These are phyloP conservation scores for Oreochromis spilurus DNA, from an alignment of 2,113 vertebrate species.

Conservation along the genomic window DNA sequence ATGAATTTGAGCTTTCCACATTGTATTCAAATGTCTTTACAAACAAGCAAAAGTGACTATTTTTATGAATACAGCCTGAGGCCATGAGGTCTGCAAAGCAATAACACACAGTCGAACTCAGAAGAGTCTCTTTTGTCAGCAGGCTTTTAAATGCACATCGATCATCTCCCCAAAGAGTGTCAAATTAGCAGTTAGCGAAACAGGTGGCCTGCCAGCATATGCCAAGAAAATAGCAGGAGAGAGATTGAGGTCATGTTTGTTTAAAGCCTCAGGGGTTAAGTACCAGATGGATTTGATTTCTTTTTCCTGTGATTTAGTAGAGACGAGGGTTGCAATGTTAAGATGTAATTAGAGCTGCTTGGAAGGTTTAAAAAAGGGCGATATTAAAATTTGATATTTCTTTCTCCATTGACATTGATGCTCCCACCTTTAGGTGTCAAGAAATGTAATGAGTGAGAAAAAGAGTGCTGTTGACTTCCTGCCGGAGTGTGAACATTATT, in stretches of 20 bases:
- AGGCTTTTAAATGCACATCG: slow-evolving; percentile 44
- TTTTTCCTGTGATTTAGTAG: slow-evolving; percentile 2
- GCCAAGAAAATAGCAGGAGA: slow-evolving; percentile 41
- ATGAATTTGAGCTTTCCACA: not conserved
- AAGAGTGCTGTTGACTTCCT: not conserved
- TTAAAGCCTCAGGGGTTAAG: slow-evolving; percentile 50
- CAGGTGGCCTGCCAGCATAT: slow-evolving; percentile 53
- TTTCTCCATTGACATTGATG: not conserved
- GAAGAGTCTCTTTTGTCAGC: slow-evolving; percentile 28
- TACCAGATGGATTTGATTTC: slow-evolving; percentile 40
- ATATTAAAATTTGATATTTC: not conserved
- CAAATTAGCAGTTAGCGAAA: slow-evolving; percentile 58
- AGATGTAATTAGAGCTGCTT: slow-evolving; percentile 20
- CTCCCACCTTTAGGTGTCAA: not conserved
- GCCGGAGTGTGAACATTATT: not conserved
- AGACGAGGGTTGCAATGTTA: not conserved
- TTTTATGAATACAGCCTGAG: slow-evolving; percentile 17
- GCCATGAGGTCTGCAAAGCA: slow-evolving; percentile 27
- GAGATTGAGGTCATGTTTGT: slow-evolving; percentile 66
- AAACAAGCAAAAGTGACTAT: not conserved
- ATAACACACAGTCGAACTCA: not conserved
- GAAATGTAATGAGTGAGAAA: not conserved
- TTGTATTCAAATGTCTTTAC: slow-evolving; percentile 9
- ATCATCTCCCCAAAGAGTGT: slow-evolving; percentile 58
- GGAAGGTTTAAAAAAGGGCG: not conserved